phyloP scores from a whole-genome alignment of 2,797 vertebrate genomes.

The Hapalemur alaotrensis region DNA sequence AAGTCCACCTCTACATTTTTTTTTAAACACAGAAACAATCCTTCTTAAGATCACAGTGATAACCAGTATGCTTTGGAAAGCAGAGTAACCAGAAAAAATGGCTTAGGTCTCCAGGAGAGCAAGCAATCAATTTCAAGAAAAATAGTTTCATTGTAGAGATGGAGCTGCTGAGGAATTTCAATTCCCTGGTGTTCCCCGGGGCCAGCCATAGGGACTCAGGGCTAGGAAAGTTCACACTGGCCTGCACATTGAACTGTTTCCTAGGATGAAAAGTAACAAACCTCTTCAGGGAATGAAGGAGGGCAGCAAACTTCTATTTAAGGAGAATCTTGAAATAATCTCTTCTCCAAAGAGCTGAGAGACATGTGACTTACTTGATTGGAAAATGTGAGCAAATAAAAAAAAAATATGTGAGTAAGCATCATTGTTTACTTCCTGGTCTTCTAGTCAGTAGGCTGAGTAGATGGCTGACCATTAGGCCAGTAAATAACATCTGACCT shows the following conservation, averaged over 20 bases:
- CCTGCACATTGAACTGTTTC: slow-evolving; percentile 70
- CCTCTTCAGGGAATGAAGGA: background rate
- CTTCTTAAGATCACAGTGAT: slow-evolving; percentile 7
- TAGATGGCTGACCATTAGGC: background rate
- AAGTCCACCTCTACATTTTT: background rate
- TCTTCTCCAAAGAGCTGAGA: background rate
- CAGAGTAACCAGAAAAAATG: slow-evolving; percentile 58
- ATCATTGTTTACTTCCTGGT: background rate
- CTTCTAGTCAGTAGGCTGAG: background rate
- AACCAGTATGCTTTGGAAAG: slow-evolving; percentile 54
- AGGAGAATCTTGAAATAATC: slow-evolving; percentile 30
- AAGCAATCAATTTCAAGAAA: slow-evolving; percentile 63
- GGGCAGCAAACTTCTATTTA: background rate
- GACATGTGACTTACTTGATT: background rate
- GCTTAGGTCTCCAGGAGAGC: slow-evolving; percentile 41
- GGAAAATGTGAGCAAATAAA: slow-evolving; percentile 25
- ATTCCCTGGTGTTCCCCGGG: slow-evolving; percentile 56
- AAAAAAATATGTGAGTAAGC: background rate
- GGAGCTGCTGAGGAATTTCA: slow-evolving; percentile 58
- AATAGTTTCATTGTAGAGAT: slow-evolving; percentile 70
- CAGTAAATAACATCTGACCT: background rate
- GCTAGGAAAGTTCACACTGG: slow-evolving; percentile 51
- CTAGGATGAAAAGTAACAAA: slow-evolving; percentile 70
- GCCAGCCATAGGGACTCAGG: background rate
- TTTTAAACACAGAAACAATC: slow-evolving; percentile 47